A percentile compares a stretch with the other conserved stretches of the same genome.
phyloP scores from a whole-genome alignment of 2,888 invertebrate species.

The Strigamia transsilvanica region DNA sequence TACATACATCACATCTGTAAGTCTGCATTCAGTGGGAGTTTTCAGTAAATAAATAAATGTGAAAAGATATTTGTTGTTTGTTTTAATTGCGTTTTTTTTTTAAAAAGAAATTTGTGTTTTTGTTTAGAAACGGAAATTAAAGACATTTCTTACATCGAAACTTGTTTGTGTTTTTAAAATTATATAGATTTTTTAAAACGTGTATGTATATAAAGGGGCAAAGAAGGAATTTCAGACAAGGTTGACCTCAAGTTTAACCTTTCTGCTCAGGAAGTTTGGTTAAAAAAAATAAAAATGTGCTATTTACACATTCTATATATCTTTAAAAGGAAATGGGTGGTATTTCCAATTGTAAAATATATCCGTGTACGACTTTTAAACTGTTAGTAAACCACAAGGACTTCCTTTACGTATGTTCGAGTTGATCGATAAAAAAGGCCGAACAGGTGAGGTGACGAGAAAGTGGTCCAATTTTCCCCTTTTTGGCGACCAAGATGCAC shows the following conservation, averaged over 20 bases:
- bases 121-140: not conserved
- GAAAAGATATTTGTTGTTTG: not conserved
- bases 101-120: not conserved
- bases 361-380: constrained; percentile 73
- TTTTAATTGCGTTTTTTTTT: not conserved
- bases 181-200: too few species aligned
- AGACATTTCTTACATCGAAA: too few species aligned
- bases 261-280: too few species aligned
- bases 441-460: constrained; percentile 82
- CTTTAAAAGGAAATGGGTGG: not conserved
- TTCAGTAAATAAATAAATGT: not conserved
- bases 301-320: too few species aligned
- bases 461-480: constrained; percentile 77
- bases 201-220: too few species aligned
- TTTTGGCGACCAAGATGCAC: constrained; percentile 75
- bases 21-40: constrained; percentile 27
- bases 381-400: constrained; percentile 68
- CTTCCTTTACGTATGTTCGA: constrained; percentile 76
- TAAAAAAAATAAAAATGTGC: too few species aligned
- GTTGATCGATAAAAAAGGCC: constrained; percentile 74
- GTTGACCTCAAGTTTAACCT: too few species aligned
- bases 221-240: too few species aligned
- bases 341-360: constrained; percentile 78
- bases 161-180: too few species aligned
- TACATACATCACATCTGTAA: constrained; percentile 44